These are phyloP conservation scores for Ctenoplectra terminalis DNA, from an alignment of 1,140 invertebrate genomes.

Conservation along the genomic window DNA sequence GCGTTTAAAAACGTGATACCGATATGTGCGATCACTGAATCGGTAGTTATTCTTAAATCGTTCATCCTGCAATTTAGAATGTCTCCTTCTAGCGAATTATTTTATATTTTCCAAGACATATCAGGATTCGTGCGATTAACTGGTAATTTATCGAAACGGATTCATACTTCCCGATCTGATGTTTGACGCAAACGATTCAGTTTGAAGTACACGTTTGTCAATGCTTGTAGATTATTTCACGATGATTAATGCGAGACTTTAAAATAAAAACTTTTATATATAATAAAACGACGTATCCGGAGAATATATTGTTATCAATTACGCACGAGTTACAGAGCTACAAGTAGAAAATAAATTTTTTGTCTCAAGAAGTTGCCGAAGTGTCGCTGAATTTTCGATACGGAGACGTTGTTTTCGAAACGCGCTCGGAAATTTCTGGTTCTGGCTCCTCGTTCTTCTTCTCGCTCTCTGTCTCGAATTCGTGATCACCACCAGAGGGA, in stretches of 20 bases:
- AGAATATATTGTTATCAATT: not conserved
- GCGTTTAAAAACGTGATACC: constrained; percentile 66
- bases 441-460: constrained; percentile 12
- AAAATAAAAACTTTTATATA: not conserved
- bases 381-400: constrained; percentile 55
- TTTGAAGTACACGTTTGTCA: not conserved
- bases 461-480: constrained; percentile 26
- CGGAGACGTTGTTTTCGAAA: constrained; percentile 6
- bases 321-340: not conserved
- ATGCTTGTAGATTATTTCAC: not conserved
- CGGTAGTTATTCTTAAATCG: constrained; percentile 39
- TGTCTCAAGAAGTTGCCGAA: not conserved
- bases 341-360: not conserved
- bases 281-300: too few species aligned
- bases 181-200: not conserved
- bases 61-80: not conserved
- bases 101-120: not conserved
- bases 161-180: not conserved
- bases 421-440: not conserved
- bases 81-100: not conserved
- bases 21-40: constrained; percentile 53
- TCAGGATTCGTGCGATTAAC: not conserved
- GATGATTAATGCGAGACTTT: not conserved
- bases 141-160: constrained; percentile 4
- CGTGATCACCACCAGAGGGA: not conserved